These are phyloP conservation scores for Anableps anableps DNA, from an alignment of 2,797 vertebrate species.

Conservation along the genomic window DNA sequence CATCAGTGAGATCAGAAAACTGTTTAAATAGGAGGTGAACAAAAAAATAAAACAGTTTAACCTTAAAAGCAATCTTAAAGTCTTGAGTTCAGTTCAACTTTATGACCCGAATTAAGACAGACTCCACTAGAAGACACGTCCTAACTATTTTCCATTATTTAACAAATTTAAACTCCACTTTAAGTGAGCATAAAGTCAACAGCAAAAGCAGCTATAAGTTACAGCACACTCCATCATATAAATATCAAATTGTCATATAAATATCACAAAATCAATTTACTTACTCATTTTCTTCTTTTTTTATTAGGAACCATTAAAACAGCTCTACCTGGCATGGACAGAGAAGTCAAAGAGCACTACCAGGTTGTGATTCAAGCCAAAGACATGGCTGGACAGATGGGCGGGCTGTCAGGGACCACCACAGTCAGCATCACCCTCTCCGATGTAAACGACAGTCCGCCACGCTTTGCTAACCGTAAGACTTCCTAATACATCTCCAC, in stretches of 20 bases:
- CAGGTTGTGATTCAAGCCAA: constrained; percentile 98
- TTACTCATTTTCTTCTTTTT: constrained; percentile 2
- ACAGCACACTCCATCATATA: too few relatives aligned
- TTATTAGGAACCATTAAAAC: constrained; percentile 91
- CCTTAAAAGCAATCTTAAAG: neutral
- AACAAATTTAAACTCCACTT: neutral
- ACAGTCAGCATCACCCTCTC: constrained; percentile 93
- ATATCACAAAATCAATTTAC: constrained; percentile 20
- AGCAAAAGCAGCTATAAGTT: neutral
- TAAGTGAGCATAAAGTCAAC: neutral
- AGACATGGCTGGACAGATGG: constrained; percentile 99
- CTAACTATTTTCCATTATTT: neutral
- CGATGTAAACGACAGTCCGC: constrained; percentile 96
- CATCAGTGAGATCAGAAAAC: neutral
- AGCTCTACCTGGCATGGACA: constrained; percentile 95
- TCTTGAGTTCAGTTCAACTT: neutral
- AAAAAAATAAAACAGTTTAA: neutral
- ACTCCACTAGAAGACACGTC: too few relatives aligned
- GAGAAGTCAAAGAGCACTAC: constrained; percentile 94
- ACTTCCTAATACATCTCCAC: neutral
- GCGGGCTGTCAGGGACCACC: constrained; percentile 93
- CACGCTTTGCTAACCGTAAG: constrained; percentile 94
- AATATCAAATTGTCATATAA: neutral
- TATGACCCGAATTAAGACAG: too few relatives aligned
- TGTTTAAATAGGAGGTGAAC: neutral